Percentiles rank a stretch among this genome's conserved stretches.
These are phyloP conservation scores for Flexamia atlantica DNA, from an alignment of 2,888 invertebrate genomes.

Conservation along the genomic window DNA sequence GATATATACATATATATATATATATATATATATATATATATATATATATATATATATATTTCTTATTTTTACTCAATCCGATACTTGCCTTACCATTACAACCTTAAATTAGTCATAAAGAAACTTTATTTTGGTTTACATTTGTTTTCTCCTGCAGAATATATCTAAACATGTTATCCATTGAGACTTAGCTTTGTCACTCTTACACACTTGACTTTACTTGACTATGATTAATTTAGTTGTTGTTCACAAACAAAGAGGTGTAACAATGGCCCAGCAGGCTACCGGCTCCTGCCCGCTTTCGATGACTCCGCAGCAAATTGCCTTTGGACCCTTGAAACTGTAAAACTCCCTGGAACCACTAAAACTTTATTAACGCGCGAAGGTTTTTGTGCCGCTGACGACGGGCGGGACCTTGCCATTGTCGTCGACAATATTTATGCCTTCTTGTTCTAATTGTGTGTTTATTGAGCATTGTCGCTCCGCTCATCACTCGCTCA, in stretches of 20 bases:
- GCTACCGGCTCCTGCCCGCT: not conserved
- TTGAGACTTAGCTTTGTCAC: no score
- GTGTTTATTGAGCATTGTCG: conserved; percentile 53
- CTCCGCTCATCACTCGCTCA: not conserved
- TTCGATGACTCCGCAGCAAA: not conserved
- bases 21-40: no score
- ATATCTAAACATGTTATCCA: no score
- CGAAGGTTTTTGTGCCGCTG: conserved; percentile 31
- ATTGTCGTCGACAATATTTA: conserved; percentile 41
- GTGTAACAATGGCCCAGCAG: conserved; percentile 18
- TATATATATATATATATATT: no score
- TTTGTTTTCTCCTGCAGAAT: no score
- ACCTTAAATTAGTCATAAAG: no score
- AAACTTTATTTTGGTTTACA: no score
- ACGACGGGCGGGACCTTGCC: conserved; percentile 31
- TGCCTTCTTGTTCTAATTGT: conserved; percentile 51
- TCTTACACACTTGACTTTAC: no score
- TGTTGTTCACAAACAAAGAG: not conserved
- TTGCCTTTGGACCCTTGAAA: conserved; percentile 4
- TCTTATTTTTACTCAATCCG: no score
- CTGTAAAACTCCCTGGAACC: conserved; percentile 22
- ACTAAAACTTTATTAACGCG: conserved; percentile 47
- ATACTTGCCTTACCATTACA: no score
- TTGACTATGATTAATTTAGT: not conserved
- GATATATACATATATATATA: no score